These are phyloP conservation scores for Reinhardtius hippoglossoides DNA, from an alignment of 2,113 vertebrate species.

Conservation along the genomic window DNA sequence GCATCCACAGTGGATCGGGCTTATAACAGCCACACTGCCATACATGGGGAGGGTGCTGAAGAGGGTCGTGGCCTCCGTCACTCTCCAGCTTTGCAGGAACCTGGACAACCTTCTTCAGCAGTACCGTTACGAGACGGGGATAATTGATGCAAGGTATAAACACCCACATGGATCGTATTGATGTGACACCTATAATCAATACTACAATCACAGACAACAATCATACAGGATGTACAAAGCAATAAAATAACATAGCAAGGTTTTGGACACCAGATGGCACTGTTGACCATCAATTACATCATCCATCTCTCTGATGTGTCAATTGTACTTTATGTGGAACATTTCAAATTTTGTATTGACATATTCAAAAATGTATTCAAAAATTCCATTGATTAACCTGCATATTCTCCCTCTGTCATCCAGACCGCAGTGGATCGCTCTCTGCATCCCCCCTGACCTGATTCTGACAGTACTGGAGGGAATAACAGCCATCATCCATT, in stretches of 20 bases:
- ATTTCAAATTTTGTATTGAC: not conserved
- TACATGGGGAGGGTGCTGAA: slow-evolving; percentile 97
- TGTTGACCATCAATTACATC: slow-evolving; percentile 16
- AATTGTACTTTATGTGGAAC: not conserved
- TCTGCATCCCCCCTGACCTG: slow-evolving; percentile 95
- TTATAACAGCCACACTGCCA: slow-evolving; percentile 95
- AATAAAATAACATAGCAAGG: not conserved
- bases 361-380: not conserved
- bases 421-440: slow-evolving; percentile 96
- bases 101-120: slow-evolving; percentile 97
- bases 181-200: not conserved
- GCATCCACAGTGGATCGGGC: slow-evolving; percentile 98
- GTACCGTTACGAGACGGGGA: slow-evolving; percentile 93
- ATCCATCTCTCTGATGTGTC: not conserved
- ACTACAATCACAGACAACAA: not conserved
- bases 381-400: not conserved
- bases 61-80: slow-evolving; percentile 95
- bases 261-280: slow-evolving; percentile 62
- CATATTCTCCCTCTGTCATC: slow-evolving; percentile 23
- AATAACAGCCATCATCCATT: slow-evolving; percentile 98
- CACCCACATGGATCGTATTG: not conserved
- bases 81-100: slow-evolving; percentile 96
- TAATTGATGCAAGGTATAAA: slow-evolving; percentile 88
- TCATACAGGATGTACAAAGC: not conserved
- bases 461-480: slow-evolving; percentile 96